These are phyloP conservation scores for Perca schrenkii DNA, from an alignment of 2,113 vertebrate genomes.

Conservation along the genomic window DNA sequence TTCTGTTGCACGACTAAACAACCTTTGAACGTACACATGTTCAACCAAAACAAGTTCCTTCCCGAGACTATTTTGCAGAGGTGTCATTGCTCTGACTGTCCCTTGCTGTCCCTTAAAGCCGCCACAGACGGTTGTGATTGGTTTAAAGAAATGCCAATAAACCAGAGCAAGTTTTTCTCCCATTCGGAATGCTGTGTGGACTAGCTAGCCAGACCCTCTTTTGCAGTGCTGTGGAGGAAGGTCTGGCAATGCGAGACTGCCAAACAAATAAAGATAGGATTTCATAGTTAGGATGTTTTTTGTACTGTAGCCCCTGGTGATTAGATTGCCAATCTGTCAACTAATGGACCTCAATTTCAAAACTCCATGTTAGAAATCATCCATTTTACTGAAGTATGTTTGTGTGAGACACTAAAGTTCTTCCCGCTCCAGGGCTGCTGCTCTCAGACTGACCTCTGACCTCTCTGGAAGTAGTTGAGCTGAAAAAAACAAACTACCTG, in stretches of 20 bases:
- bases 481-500: background rate
- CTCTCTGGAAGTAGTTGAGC: background rate
- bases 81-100: no score
- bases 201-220: no score
- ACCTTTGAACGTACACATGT: no score
- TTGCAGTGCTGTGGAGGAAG: no score
- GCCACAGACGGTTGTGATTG: no score
- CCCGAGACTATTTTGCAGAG: no score
- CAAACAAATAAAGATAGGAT: constrained; percentile 68
- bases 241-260: constrained; percentile 9
- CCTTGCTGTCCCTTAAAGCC: no score
- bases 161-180: no score
- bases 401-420: constrained; percentile 25
- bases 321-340: constrained; percentile 68
- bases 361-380: constrained; percentile 58
- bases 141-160: no score
- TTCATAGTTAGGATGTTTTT: constrained; percentile 48
- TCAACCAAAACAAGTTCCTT: no score
- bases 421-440: background rate
- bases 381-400: constrained; percentile 33
- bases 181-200: no score
- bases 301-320: constrained; percentile 67
- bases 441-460: constrained; percentile 34
- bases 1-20: no score
- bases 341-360: constrained; percentile 59